Evolutionary conservation across 2,888 invertebrate species (phyloP).

Genomic region (Neuroscelio doddi): DNA sequence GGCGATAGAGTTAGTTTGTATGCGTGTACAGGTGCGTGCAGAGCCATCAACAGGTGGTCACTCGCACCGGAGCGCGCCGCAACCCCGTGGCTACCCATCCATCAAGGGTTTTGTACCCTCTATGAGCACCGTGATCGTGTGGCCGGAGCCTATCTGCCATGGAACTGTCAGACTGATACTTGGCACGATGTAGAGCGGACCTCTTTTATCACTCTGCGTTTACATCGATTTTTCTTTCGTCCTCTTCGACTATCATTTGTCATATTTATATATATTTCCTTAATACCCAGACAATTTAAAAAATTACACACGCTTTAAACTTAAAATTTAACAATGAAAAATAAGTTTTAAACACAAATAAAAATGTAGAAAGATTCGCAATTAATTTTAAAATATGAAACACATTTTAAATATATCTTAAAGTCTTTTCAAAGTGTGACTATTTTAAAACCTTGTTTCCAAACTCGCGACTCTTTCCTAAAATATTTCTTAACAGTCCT

Average conservation of each 20-base stretch:
- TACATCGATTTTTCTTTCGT: conserved; percentile 35
- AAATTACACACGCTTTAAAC: too few species aligned
- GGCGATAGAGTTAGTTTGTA: conserved; percentile 49
- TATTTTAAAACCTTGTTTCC: conserved; percentile 30
- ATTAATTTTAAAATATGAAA: too few species aligned
- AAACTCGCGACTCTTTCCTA: conserved; percentile 12
- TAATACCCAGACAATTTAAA: not conserved
- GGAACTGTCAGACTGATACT: conserved; percentile 46
- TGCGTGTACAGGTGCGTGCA: conserved; percentile 69
- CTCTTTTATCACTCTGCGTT: conserved; percentile 51
- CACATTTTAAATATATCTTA: too few species aligned
- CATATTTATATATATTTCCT: conserved; percentile 6
- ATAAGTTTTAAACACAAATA: too few species aligned
- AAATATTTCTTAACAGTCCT: conserved; percentile 31
- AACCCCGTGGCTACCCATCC: conserved; percentile 69
- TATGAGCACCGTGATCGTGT: conserved; percentile 47
- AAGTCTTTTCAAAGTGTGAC: too few species aligned
- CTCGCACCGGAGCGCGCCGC: conserved; percentile 56
- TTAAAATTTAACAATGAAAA: too few species aligned
- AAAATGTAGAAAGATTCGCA: too few species aligned
- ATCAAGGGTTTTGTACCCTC: conserved; percentile 70
- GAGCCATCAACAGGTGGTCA: conserved; percentile 71
- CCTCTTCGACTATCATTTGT: conserved; percentile 8
- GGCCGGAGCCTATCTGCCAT: conserved; percentile 56
- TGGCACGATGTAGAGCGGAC: conserved; percentile 39